Evolutionary conservation across 2,113 vertebrate genomes (phyloP), one percentile per base, ranked within the genome.

Genomic region (Spilogale gracilis): DNA sequence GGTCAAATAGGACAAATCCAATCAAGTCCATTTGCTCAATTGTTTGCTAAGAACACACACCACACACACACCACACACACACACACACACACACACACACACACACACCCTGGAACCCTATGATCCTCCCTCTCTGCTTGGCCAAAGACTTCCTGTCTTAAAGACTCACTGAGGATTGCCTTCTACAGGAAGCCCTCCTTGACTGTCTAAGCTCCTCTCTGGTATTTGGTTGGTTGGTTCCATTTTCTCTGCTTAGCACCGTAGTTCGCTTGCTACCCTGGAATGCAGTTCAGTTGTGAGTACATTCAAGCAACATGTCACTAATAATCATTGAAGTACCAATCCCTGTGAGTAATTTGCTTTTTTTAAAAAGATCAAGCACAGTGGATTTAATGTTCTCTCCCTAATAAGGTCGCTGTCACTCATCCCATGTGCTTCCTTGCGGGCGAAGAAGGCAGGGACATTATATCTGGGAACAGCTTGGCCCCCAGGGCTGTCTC

Each of bases 351-450:
- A 86, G 82, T 85, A 48, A 97, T 95, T 97, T 89, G 87, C 74
- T 83, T 73, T 48, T 6, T 65, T 89, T 45, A 43, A 45, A 79
- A 88, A 85, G 9, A 85, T 58, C 81, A 50, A n/a, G 69, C 60
- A 5, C 52, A 94, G 50, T 54, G 61, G 95, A 87, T 90, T 93
- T 79, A 93, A 88, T 73, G 88, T 79, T 60, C 25, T 74, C 83
- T 81, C 71, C 89, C 87, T 96, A 96, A 97, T 95, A 85, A 96
- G 87, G 87, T 96, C 27, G 2, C 65, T 54, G 90, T 58, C 95
- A 78, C 73, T 96, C 93, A 54, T 52, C 54, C 48, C 50, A 2
- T 0, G 30, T 20, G 52, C 95, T 76, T 63, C n/a, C 91, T 76
- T 32, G 50, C 16, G 1, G 91, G 56, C 38, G 38, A 63, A 21